A percentile compares a stretch with the other conserved stretches of the same genome.
phyloP scores from a whole-genome alignment of 2,888 invertebrate species.

The Stenodera caucasica region DNA sequence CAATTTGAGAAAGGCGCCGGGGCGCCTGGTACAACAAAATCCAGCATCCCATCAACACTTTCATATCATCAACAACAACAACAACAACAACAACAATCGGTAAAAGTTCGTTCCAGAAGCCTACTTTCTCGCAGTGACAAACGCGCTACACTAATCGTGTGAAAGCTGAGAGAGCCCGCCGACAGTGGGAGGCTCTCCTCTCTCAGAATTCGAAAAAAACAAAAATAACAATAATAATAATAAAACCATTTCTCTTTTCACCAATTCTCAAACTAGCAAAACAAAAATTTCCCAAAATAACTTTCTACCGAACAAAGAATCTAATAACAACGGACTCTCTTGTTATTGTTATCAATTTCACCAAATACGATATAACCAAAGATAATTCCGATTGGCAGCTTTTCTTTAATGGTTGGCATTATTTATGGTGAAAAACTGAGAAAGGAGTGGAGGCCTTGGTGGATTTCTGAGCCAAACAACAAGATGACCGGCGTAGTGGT shows the following conservation, averaged over 20 bases:
- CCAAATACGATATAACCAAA: background rate
- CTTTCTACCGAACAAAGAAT: slow-evolving; percentile 22
- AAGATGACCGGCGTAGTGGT: slow-evolving; percentile 9
- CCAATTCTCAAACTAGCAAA: slow-evolving; percentile 25
- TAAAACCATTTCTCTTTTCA: slow-evolving; percentile 46
- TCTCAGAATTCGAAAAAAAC: background rate
- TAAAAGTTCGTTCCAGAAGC: slow-evolving; percentile 55
- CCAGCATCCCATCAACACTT: slow-evolving; percentile 41
- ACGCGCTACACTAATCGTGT: slow-evolving; percentile 37
- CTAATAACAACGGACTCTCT: too few species aligned
- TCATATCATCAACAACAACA: slow-evolving; percentile 38
- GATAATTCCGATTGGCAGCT: background rate
- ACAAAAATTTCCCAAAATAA: slow-evolving; percentile 1
- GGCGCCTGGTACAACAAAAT: slow-evolving; percentile 9
- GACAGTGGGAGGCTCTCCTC: slow-evolving; percentile 41
- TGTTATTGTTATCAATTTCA: slow-evolving; percentile 18
- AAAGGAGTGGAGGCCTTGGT: slow-evolving; percentile 15
- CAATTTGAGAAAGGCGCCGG: slow-evolving; percentile 5
- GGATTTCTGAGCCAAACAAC: slow-evolving; percentile 8
- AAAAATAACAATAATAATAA: too few species aligned
- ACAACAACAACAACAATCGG: slow-evolving; percentile 38
- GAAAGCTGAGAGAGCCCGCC: slow-evolving; percentile 39
- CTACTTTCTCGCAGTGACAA: slow-evolving; percentile 55
- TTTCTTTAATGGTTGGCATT: too few species aligned
- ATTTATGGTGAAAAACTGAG: too few species aligned